Base-by-base conservation (phyloP, 2,797 vertebrate species). In the Cossypha niveicapilla region DNA sequence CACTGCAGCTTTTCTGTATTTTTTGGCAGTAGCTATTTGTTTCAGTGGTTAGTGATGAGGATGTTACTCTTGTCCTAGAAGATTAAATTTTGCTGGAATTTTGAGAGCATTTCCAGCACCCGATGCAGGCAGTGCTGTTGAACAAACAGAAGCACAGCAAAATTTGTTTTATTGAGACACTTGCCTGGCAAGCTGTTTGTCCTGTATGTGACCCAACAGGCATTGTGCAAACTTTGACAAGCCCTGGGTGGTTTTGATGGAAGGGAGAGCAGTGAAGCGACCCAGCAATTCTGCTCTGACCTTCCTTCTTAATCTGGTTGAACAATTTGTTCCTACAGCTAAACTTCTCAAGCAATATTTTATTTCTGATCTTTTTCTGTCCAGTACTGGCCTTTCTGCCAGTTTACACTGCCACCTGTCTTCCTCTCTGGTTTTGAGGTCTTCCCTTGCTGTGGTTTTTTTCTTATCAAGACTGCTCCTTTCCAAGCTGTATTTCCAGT, bases 151-250 rank as follows among this genome's bases (percentile, higher is more conserved):
- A 90, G 60, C 68, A 72, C 30, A 72, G 68, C 39, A 56, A 56
- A 32, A 42, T 84, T 48, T 88, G 35, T 75, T 92, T 62, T 60
- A 54, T 21, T 81, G 48, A 54, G 65, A 48, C 7, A 2, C 57
- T 84, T 66, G 62, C 50, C 39, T 72, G 72, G 75, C 70, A 86
- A 65, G 28, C 25, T 86, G 21, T 62, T 83, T 74, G 60, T 65
- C 19, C 70, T 79, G 22, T 45, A 7, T 21, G 50, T 27, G 58
- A 73, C 77, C 51, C 71, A 93, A 10, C 18, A 77, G 53, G 65
- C 57, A 44, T 41, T 88, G 65, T 68, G 58, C 47, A 72, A 83
- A 63, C 75, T 88, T 67, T 48, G 65, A 83, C 83, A 88, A 83
- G 57, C 35, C 13, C n/a, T 42, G 27, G 30, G 21, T 72, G 25